Percentiles rank a stretch among this genome's conserved stretches.
These are phyloP conservation scores for Pediacus dermestoides DNA, from an alignment of 2,888 invertebrate genomes.

Conservation along the genomic window DNA sequence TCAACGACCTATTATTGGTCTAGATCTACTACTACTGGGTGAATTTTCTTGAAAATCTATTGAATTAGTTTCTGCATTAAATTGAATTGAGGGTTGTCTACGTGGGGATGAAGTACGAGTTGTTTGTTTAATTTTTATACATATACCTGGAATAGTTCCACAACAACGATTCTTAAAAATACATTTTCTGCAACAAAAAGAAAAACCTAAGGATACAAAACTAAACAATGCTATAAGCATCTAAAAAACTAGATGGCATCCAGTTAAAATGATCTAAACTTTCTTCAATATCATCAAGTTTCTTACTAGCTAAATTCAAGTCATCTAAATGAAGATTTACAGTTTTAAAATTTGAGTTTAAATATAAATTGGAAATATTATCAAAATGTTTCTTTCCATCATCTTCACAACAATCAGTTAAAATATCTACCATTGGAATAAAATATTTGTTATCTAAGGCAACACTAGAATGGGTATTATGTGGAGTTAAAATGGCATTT, in stretches of 20 bases:
- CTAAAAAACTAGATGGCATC: constrained; percentile 7
- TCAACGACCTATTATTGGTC: constrained; percentile 6
- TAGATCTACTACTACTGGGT: too few relatives aligned
- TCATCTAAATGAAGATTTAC: constrained; percentile 12
- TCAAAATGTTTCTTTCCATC: constrained; percentile 8
- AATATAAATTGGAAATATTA: constrained; percentile 7
- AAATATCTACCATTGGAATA: constrained; percentile 8
- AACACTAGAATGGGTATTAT: neutral
- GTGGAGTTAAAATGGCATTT: too few relatives aligned
- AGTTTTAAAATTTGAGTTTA: constrained; percentile 11
- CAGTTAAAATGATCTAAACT: constrained; percentile 4
- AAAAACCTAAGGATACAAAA: constrained; percentile 10
- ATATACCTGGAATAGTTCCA: constrained; percentile 10
- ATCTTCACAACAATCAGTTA: constrained; percentile 11
- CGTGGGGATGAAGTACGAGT: neutral
- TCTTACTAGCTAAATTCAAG: constrained; percentile 11
- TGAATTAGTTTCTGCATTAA: too few relatives aligned
- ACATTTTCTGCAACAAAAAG: constrained; percentile 11
- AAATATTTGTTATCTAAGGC: neutral
- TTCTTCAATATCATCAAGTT: constrained; percentile 11
- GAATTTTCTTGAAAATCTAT: constrained; percentile 1
- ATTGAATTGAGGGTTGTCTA: constrained; percentile 1
- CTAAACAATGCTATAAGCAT: constrained; percentile 6
- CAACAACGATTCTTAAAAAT: constrained; percentile 8
- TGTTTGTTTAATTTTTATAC: constrained; percentile 9